A percentile compares a stretch with the other conserved stretches of the same genome.
phyloP scores from a whole-genome alignment of 2,797 vertebrate genomes.

The Lacerta bilineata region DNA sequence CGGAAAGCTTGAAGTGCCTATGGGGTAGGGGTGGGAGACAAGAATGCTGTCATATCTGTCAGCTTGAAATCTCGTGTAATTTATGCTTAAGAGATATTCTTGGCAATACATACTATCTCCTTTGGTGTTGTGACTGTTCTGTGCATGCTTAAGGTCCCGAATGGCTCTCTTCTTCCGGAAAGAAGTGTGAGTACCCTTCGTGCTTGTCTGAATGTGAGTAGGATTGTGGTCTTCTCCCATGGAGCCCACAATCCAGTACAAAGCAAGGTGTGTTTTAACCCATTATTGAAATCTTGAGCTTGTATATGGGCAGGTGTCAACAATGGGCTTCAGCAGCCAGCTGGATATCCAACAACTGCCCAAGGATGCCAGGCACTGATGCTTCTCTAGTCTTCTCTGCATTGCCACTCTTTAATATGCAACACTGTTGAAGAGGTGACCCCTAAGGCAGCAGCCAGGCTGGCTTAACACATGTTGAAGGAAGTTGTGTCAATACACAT shows the following conservation, averaged over 20 bases:
- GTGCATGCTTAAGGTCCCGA: neutral
- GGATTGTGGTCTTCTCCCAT: neutral
- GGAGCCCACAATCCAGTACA: neutral
- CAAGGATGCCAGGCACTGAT: neutral
- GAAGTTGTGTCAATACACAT: too few relatives aligned
- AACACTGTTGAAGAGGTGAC: neutral
- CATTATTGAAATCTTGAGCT: too few relatives aligned
- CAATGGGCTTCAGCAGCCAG: neutral
- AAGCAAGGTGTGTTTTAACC: too few relatives aligned
- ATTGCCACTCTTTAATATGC: neutral
- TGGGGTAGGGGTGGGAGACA: too few relatives aligned
- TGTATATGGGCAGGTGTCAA: neutral
- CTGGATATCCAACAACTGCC: too few relatives aligned
- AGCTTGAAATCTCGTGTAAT: neutral
- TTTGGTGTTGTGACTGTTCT: neutral
- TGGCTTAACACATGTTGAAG: too few relatives aligned
- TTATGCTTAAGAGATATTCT: neutral
- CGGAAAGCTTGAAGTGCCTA: too few relatives aligned
- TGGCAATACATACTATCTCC: neutral
- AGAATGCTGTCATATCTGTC: neutral
- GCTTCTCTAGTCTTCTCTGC: neutral
- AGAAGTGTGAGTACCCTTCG: neutral
- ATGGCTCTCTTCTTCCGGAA: neutral
- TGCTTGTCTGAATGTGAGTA: neutral
- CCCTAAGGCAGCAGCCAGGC: too few relatives aligned